A percentile compares a stretch with the other conserved stretches of the same genome.
These are phyloP conservation scores for honey bee (Apis mellifera) DNA, from an alignment of 1,140 invertebrate genomes.

Conservation along the genomic window DNA sequence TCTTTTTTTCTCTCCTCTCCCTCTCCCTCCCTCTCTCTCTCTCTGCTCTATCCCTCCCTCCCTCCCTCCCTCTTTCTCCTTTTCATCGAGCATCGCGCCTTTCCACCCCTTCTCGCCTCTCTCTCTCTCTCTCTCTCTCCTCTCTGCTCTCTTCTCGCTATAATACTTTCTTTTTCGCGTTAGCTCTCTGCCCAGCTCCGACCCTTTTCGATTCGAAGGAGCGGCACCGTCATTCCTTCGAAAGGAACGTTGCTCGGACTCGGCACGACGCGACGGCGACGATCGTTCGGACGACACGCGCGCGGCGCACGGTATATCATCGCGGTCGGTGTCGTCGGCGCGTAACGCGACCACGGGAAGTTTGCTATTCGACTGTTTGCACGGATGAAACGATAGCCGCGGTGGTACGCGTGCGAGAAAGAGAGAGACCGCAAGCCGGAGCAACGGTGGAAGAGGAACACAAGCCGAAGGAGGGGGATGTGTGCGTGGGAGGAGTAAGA, in stretches of 20 bases:
- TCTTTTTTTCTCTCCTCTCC: not conserved
- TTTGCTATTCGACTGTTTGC: conserved; percentile 67
- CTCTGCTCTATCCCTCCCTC: not conserved
- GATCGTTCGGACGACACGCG: not conserved
- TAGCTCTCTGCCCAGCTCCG: too few relatives aligned
- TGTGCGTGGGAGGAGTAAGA: conserved; percentile 66
- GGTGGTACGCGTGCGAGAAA: conserved; percentile 35
- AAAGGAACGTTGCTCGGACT: not conserved
- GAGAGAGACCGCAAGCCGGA: conserved; percentile 54
- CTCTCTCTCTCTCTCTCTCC: not conserved
- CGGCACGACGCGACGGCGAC: conserved; percentile 8
- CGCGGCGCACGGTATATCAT: not conserved
- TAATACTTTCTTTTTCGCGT: too few relatives aligned
- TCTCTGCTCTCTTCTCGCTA: too few relatives aligned
- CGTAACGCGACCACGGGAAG: conserved; percentile 51
- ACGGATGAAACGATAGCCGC: conserved; percentile 56
- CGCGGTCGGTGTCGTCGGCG: not conserved
- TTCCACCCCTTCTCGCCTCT: not conserved
- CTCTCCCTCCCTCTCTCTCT: too few relatives aligned
- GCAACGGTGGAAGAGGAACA: conserved; percentile 60
- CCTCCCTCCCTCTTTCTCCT: too few relatives aligned
- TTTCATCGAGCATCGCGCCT: not conserved
- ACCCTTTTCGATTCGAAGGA: not conserved
- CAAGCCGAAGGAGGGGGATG: conserved; percentile 55
- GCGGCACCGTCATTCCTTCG: too few relatives aligned